phyloP scores from a whole-genome alignment of 2,888 invertebrate species.

The Diploptera punctata region DNA sequence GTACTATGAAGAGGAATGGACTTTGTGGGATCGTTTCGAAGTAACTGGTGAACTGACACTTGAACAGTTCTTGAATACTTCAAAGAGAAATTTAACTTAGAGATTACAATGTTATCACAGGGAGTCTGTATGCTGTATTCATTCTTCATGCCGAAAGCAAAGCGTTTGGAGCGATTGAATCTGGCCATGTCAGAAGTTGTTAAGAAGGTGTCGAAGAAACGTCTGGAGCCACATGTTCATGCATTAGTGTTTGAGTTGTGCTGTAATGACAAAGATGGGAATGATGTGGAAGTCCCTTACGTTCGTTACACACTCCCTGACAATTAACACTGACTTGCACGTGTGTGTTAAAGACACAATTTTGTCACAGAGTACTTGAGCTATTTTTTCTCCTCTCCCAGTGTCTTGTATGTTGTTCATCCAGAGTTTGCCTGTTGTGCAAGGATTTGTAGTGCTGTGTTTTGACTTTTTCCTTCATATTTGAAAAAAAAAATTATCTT shows the following conservation, averaged over 20 bases:
- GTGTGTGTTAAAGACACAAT: neutral
- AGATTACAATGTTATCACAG: conserved; percentile 98
- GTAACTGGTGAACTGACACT: conserved; percentile 84
- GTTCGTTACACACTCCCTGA: conserved; percentile 85
- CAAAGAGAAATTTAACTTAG: conserved; percentile 84
- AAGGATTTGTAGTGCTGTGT: neutral
- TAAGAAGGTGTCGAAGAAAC: conserved; percentile 91
- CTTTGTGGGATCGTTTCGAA: conserved; percentile 98
- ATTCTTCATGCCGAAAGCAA: conserved; percentile 94
- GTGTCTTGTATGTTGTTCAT: neutral
- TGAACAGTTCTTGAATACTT: conserved; percentile 94
- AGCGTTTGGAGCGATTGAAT: conserved; percentile 84
- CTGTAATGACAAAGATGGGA: conserved; percentile 91
- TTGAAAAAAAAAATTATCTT: neutral
- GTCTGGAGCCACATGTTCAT: conserved; percentile 87
- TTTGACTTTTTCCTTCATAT: neutral
- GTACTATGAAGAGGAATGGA: conserved; percentile 94
- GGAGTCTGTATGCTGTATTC: conserved; percentile 99
- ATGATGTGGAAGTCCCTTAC: conserved; percentile 98
- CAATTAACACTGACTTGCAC: neutral
- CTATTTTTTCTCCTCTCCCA: neutral
- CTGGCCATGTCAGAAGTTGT: conserved; percentile 87
- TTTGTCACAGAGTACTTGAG: neutral
- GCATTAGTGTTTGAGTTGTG: conserved; percentile 97
- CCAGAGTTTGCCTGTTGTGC: neutral